A percentile compares a stretch with the other conserved stretches of the same genome.
Evolutionary conservation across 2,888 invertebrate genomes (phyloP).

Genomic region (Biston stratarius): DNA sequence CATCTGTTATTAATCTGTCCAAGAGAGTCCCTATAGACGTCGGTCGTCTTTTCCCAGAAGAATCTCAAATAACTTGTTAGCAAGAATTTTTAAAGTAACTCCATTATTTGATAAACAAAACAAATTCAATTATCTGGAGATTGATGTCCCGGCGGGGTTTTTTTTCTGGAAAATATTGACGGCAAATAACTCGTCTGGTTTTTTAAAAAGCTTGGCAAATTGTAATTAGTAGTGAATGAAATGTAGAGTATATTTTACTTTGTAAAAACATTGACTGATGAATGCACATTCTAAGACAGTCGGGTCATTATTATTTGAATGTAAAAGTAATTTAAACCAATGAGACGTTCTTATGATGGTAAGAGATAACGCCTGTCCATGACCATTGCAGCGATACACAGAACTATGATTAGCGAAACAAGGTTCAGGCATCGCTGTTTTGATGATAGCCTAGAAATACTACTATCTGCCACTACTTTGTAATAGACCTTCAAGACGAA

Average conservation of each 20-base stretch:
- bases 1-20: conserved; percentile 1
- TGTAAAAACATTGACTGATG: no score
- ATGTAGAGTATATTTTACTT: background rate
- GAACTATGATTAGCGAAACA: no score
- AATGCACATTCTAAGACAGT: no score
- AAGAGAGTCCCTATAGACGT: background rate
- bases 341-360: no score
- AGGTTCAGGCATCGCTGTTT: no score
- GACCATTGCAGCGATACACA: no score
- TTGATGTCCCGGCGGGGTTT: conserved; percentile 8
- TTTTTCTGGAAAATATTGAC: conserved; percentile 9
- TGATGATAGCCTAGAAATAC: no score
- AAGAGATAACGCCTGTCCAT: no score
- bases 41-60: conserved; percentile 8
- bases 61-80: conserved; percentile 23
- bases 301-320: no score
- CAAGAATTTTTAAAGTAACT: conserved; percentile 19
- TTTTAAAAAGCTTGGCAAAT: background rate
- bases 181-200: conserved; percentile 3
- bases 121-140: conserved; percentile 27
- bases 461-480: no score
- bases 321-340: no score
- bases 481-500: no score
- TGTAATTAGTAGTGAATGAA: background rate
- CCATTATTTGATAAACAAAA: conserved; percentile 29